Evolutionary conservation across 2,888 invertebrate genomes (phyloP).

Genomic region (Sthenelais limicola): DNA sequence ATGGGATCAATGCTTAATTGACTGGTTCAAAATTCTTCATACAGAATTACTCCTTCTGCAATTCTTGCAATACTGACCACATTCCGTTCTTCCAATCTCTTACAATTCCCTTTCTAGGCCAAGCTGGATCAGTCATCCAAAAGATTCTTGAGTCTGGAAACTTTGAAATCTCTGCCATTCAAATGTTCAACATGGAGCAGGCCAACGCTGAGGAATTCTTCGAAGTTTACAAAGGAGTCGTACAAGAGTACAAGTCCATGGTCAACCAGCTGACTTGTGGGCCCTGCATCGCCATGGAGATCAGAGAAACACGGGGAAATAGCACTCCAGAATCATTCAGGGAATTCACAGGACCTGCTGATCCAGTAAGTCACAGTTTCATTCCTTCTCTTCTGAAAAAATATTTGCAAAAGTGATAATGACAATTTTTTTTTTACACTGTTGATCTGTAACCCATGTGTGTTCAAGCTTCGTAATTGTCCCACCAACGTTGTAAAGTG

Average conservation of each 20-base stretch:
- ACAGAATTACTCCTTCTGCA: too few species aligned
- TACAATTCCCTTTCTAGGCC: conserved; percentile 61
- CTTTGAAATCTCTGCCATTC: conserved; percentile 85
- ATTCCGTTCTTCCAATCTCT: too few species aligned
- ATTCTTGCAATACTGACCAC: too few species aligned
- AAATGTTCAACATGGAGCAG: conserved; percentile 81
- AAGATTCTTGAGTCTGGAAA: conserved; percentile 81
- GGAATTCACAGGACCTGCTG: conserved; percentile 88
- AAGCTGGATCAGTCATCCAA: conserved; percentile 80
- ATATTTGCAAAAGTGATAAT: too few species aligned
- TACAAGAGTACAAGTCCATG: conserved; percentile 76
- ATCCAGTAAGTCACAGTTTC: conserved; percentile 80
- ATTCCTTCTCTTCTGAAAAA: neutral
- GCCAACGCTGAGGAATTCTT: conserved; percentile 91
- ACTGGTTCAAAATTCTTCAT: too few species aligned
- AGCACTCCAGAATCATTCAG: conserved; percentile 78
- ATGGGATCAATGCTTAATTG: neutral
- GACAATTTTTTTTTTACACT: too few species aligned
- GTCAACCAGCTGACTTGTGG: conserved; percentile 88
- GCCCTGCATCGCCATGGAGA: conserved; percentile 88
- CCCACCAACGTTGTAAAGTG: too few species aligned
- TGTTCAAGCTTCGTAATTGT: too few species aligned
- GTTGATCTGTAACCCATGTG: too few species aligned
- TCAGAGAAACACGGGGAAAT: conserved; percentile 70
- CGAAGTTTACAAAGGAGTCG: conserved; percentile 89